Base-by-base conservation (phyloP, 2,888 invertebrate genomes). In the Athalia circularis region DNA sequence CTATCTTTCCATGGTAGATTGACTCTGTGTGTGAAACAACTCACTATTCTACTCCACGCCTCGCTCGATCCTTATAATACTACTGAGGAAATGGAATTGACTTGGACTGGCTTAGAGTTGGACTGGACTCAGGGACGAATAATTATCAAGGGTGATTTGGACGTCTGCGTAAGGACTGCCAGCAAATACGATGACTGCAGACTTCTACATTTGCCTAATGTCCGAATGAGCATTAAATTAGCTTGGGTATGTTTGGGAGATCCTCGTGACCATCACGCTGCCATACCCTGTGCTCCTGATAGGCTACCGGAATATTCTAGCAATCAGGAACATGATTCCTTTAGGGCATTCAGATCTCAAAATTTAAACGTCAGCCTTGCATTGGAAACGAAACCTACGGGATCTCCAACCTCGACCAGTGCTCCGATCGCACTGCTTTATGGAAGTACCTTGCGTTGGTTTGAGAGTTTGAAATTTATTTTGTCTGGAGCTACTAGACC, bases 101-200 rank as follows among this genome's bases (percentile, higher is more conserved):
- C 97, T 0, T 99, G 99, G 99, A 95, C 94, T 59, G 95, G 97
- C 84, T 94, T 98, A 4, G 95, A 96, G 52, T 94, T 99, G 87
- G 98, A 99, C 86, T 99, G 99, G 99, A 98, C 97, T 0, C 97
- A 98, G 89, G 97, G 97, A 0, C 96, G 96, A 90, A 95, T 98
- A 79, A 94, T 97, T 72, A 95, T 98, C 86, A 96, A 97, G 86
- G 98, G 99, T 3, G 97, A 98, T 87, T 91, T 99, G 80, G 97
- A 98, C 90, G 96, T 99, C 84, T 98, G 96, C 87, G 98, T 98
- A 2, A 93, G 98, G 79, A 99, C 99, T 0, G 99, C 99, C 0
- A 99, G 99, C 80, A 99, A 99, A 90, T 99, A 99, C 91, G 99
- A 99, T 91, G 99, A 99, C 91, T 98, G 98, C 88, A 95, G 97